Conservation (phyloP, 2,113 vertebrate genomes). For the Atractosteus spatula region DNA sequence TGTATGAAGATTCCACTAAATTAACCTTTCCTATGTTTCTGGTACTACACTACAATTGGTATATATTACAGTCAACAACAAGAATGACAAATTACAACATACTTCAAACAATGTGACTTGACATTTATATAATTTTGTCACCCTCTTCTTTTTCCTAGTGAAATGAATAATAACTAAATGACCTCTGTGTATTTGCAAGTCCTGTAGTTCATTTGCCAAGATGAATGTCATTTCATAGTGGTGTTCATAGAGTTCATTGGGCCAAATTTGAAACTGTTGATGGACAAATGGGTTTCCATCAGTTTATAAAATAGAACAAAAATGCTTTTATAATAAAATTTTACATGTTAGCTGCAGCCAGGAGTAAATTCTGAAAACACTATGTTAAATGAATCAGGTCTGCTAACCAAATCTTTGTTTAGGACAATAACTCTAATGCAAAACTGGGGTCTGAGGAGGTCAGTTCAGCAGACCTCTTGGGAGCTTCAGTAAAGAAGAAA, state of each 20-base stretch:
- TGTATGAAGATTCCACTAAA: too few relatives aligned
- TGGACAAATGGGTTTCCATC: slow-evolving; percentile 63
- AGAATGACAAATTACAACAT: too few relatives aligned
- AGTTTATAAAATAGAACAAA: slow-evolving; percentile 50
- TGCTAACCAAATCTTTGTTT: slow-evolving; percentile 77
- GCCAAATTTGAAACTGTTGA: slow-evolving; percentile 55
- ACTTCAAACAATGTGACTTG: too few relatives aligned
- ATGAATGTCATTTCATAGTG: slow-evolving; percentile 7
- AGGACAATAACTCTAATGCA: slow-evolving; percentile 81
- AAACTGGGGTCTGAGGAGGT: slow-evolving; percentile 70
- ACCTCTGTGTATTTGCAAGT: not conserved
- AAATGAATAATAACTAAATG: too few relatives aligned
- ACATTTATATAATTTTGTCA: too few relatives aligned
- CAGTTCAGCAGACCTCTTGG: slow-evolving; percentile 55
- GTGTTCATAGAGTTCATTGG: slow-evolving; percentile 27
- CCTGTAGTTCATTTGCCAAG: not conserved
- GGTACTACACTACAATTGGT: too few relatives aligned
- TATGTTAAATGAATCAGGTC: slow-evolving; percentile 74
- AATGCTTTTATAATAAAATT: slow-evolving; percentile 75
- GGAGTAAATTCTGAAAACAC: slow-evolving; percentile 73
- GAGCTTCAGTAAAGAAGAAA: slow-evolving; percentile 60
- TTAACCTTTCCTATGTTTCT: too few relatives aligned
- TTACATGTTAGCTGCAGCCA: slow-evolving; percentile 73
- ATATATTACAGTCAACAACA: too few relatives aligned
- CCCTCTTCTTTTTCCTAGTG: too few relatives aligned